phyloP scores from a whole-genome alignment of 2,888 invertebrate genomes.

The Cryptus armator region DNA sequence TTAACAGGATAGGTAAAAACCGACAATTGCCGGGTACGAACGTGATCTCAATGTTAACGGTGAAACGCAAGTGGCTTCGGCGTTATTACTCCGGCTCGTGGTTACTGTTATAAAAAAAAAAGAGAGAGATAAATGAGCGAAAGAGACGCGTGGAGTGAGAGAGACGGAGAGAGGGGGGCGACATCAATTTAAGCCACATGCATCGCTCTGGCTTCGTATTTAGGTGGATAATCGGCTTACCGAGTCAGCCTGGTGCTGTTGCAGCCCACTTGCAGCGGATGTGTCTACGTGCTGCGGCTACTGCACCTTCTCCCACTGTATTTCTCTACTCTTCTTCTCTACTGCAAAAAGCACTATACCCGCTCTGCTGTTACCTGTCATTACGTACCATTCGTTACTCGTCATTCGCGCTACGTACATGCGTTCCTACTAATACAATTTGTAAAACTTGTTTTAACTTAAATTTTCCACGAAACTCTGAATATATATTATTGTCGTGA shows the following conservation, averaged over 20 bases:
- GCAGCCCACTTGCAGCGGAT: slow-evolving; percentile 77
- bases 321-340: slow-evolving; percentile 32
- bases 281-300: slow-evolving; percentile 72
- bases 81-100: slow-evolving; percentile 59
- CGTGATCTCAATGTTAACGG: slow-evolving; percentile 67
- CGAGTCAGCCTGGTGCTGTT: slow-evolving; percentile 76
- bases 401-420: slow-evolving; percentile 23
- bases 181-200: slow-evolving; percentile 84
- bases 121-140: slow-evolving; percentile 51
- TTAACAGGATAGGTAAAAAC: slow-evolving; percentile 49
- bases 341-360: slow-evolving; percentile 21
- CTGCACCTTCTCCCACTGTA: slow-evolving; percentile 44
- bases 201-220: slow-evolving; percentile 84
- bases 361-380: slow-evolving; percentile 57
- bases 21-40: slow-evolving; percentile 57
- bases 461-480: too few species aligned
- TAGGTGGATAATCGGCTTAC: slow-evolving; percentile 85
- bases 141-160: slow-evolving; percentile 18
- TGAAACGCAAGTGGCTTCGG: slow-evolving; percentile 61
- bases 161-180: slow-evolving; percentile 69
- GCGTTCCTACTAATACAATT: background rate
- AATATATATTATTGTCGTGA: too few species aligned
- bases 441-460: too few species aligned
- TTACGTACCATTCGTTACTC: slow-evolving; percentile 70
- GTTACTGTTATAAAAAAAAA: slow-evolving; percentile 66